These are phyloP conservation scores for Euplexia lucipara DNA, from an alignment of 2,888 invertebrate species.

Conservation along the genomic window DNA sequence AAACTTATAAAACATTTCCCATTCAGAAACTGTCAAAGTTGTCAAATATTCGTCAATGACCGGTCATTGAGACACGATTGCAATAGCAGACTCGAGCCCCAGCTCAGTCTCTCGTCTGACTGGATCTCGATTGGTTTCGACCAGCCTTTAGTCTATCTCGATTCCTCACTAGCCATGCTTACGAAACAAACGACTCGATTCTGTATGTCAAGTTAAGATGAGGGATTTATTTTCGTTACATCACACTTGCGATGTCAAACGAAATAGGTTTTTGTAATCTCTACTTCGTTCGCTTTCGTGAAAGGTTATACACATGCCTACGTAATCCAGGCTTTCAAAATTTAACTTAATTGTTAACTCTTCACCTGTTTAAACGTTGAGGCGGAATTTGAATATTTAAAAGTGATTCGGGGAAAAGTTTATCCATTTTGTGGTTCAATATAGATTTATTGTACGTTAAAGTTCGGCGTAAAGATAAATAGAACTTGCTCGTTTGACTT, in stretches of 20 bases:
- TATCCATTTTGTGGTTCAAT: constrained; percentile 22
- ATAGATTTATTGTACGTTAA: constrained; percentile 23
- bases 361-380: not conserved
- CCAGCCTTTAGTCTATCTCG: constrained; percentile 32
- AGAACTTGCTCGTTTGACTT: constrained; percentile 17
- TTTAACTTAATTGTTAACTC: constrained; percentile 13
- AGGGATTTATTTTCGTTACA: constrained; percentile 44
- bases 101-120: constrained; percentile 4
- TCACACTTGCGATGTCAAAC: constrained; percentile 26
- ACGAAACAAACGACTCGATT: constrained; percentile 46
- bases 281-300: not conserved
- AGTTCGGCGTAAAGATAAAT: constrained; percentile 26
- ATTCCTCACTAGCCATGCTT: constrained; percentile 38
- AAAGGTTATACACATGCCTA: not conserved
- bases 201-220: constrained; percentile 43
- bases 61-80: too few relatives aligned
- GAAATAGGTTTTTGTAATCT: constrained; percentile 36
- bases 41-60: too few relatives aligned
- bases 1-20: too few relatives aligned
- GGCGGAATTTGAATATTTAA: constrained; percentile 18
- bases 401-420: constrained; percentile 31
- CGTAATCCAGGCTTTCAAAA: not conserved
- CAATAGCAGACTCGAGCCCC: too few relatives aligned
- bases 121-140: constrained; percentile 37
- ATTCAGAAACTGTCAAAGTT: too few relatives aligned